Evolutionary conservation across 2,113 vertebrate genomes (phyloP).

Genomic region (Ranitomeya imitator): DNA sequence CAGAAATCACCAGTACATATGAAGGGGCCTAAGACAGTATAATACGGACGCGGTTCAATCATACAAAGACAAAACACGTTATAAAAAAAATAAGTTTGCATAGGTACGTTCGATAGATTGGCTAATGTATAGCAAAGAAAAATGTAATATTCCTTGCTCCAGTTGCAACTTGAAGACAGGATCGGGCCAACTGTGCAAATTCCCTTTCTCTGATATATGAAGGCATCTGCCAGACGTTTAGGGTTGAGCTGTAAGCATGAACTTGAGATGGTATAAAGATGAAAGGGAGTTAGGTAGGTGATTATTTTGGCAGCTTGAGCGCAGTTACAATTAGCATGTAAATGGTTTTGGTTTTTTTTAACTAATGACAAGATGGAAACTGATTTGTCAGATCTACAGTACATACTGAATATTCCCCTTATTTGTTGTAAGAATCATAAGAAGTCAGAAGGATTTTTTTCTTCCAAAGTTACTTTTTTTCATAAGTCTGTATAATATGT

Average conservation of each 20-base stretch:
- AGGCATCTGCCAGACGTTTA: constrained; percentile 33
- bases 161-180: neutral
- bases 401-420: neutral
- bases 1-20: too few relatives aligned
- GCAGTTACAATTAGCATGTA: constrained; percentile 43
- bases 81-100: neutral
- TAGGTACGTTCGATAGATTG: neutral
- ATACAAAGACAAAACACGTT: too few relatives aligned
- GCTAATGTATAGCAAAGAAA: neutral
- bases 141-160: neutral
- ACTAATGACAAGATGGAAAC: constrained; percentile 8
- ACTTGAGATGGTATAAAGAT: constrained; percentile 29
- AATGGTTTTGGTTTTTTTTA: constrained; percentile 28
- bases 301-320: constrained; percentile 32
- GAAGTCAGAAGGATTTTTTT: neutral
- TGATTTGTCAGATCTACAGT: neutral
- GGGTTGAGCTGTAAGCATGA: constrained; percentile 7
- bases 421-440: neutral
- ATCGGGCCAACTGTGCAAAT: neutral
- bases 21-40: too few relatives aligned
- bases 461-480: neutral
- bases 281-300: neutral
- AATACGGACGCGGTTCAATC: too few relatives aligned
- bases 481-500: neutral
- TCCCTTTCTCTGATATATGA: constrained; percentile 5